phyloP scores from a whole-genome alignment of 1,140 invertebrate species.

The Onthophagus taurus region DNA sequence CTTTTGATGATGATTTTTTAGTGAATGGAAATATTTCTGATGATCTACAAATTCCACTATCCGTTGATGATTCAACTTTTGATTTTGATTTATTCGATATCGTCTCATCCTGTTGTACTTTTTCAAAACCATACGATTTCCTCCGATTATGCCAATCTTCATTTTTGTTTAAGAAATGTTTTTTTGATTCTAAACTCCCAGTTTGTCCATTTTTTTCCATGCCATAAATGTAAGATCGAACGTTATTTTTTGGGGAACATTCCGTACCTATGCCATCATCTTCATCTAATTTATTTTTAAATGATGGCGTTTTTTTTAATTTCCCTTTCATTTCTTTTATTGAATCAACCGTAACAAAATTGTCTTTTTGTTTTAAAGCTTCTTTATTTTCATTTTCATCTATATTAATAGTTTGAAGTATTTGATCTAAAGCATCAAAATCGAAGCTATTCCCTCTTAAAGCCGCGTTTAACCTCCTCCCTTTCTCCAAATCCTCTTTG shows the following conservation, averaged over 20 bases:
- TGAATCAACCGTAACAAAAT: slow-evolving; percentile 48
- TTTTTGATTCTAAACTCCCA: slow-evolving; percentile 46
- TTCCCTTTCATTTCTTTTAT: slow-evolving; percentile 47
- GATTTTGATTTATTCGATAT: slow-evolving; percentile 37
- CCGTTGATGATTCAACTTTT: slow-evolving; percentile 56
- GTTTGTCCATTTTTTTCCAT: slow-evolving; percentile 43
- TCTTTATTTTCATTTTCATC: slow-evolving; percentile 37
- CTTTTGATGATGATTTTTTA: slow-evolving; percentile 12
- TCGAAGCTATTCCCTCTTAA: slow-evolving; percentile 42
- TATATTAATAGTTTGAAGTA: slow-evolving; percentile 35
- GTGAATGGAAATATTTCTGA: slow-evolving; percentile 42
- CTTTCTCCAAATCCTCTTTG: slow-evolving; percentile 43
- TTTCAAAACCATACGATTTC: slow-evolving; percentile 66
- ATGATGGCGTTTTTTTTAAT: slow-evolving; percentile 40
- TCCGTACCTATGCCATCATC: slow-evolving; percentile 41
- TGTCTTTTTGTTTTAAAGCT: slow-evolving; percentile 36
- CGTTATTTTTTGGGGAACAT: slow-evolving; percentile 21
- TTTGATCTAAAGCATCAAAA: slow-evolving; percentile 40
- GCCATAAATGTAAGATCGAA: slow-evolving; percentile 38
- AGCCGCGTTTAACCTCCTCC: slow-evolving; percentile 39
- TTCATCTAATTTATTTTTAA: slow-evolving; percentile 32
- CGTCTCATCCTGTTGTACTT: slow-evolving; percentile 42
- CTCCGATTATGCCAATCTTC: slow-evolving; percentile 59
- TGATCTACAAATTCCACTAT: slow-evolving; percentile 61
- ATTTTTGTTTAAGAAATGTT: slow-evolving; percentile 37